Evolutionary conservation across 2,797 vertebrate species (phyloP).

Genomic region (Heterohyrax brucei): DNA sequence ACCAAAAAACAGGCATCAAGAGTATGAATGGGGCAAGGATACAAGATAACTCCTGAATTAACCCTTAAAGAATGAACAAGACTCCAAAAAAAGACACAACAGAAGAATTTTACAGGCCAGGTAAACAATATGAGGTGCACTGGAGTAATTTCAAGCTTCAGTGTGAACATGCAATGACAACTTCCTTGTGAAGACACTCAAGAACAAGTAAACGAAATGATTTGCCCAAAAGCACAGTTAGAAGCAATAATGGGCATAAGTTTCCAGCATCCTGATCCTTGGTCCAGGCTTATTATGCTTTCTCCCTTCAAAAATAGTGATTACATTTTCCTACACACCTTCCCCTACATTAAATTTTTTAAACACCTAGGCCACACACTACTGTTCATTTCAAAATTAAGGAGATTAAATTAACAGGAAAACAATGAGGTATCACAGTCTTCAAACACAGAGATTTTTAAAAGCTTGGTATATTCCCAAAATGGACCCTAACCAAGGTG

Average conservation of each 20-base stretch:
- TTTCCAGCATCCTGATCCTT: background rate
- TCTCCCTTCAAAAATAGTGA: slow-evolving; percentile 15
- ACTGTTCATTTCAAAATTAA: slow-evolving; percentile 62
- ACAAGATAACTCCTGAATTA: background rate
- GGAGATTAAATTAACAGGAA: slow-evolving; percentile 54
- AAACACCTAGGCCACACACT: slow-evolving; percentile 52
- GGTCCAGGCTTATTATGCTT: background rate
- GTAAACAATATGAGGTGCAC: too few relatives aligned
- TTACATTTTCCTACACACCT: slow-evolving; percentile 59
- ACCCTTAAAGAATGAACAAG: background rate
- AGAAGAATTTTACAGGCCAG: too few relatives aligned
- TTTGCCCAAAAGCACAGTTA: background rate
- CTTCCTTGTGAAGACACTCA: background rate
- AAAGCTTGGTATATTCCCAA: slow-evolving; percentile 17
- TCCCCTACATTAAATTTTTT: slow-evolving; percentile 58
- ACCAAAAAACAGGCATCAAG: too few relatives aligned
- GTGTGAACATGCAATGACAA: background rate
- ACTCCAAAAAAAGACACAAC: background rate
- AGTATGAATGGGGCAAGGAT: background rate
- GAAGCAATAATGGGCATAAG: background rate
- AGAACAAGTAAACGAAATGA: background rate
- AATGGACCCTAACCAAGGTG: background rate
- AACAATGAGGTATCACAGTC: slow-evolving; percentile 41
- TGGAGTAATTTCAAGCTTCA: background rate
- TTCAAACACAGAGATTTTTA: slow-evolving; percentile 30